A percentile compares a stretch with the other conserved stretches of the same genome.
Evolutionary conservation across 1,140 invertebrate genomes (phyloP).

Genomic region (Thaumetopoea pityocampa): DNA sequence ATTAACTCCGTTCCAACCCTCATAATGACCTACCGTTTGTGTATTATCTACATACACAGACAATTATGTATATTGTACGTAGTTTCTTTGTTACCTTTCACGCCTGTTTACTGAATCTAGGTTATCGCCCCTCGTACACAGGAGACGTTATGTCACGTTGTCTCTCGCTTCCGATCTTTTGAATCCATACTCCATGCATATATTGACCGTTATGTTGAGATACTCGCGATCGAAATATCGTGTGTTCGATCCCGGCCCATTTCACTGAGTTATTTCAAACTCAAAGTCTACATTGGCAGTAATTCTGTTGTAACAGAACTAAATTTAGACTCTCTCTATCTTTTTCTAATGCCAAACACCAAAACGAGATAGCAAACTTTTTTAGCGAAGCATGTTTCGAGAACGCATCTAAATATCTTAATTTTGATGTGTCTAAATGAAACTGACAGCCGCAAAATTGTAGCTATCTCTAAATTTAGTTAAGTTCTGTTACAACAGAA

Average conservation of each 20-base stretch:
- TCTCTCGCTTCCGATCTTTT: slow-evolving; percentile 28
- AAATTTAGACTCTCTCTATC: no score
- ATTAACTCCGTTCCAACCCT: slow-evolving; percentile 8
- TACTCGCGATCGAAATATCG: slow-evolving; percentile 13
- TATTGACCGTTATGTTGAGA: slow-evolving; percentile 20
- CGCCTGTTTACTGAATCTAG: slow-evolving; percentile 36
- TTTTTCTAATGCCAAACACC: no score
- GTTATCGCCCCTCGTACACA: slow-evolving; percentile 33
- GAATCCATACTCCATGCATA: slow-evolving; percentile 13
- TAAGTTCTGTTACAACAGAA: no score
- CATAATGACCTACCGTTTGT: slow-evolving; percentile 14
- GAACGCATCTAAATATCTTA: no score
- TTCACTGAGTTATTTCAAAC: slow-evolving; percentile 2
- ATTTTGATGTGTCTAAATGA: no score
- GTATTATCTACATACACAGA: slow-evolving; percentile 14
- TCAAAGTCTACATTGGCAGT: not conserved
- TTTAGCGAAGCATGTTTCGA: no score
- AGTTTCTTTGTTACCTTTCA: slow-evolving; percentile 25
- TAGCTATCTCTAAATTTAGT: no score
- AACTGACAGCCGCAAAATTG: no score
- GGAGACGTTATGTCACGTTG: slow-evolving; percentile 34
- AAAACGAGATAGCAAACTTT: no score
- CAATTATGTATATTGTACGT: no score
- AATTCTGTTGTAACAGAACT: no score
- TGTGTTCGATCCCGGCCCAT: slow-evolving; percentile 12